Base-by-base conservation (phyloP, 1,140 invertebrate species). In the Battus philenor region DNA sequence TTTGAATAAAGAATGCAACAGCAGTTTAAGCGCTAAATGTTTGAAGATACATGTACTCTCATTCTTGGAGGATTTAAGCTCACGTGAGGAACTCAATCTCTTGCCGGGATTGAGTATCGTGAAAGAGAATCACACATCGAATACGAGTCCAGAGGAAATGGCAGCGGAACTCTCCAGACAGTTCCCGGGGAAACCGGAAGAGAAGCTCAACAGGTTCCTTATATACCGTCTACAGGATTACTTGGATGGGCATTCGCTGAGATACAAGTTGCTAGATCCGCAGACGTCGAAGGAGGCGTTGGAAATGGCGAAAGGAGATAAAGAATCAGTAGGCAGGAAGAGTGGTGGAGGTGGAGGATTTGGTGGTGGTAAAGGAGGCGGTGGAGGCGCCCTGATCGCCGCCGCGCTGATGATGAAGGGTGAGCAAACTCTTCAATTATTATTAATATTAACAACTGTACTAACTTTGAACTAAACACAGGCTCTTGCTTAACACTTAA, bases 31-130 rank as follows among this genome's bases (percentile, higher is more conserved):
- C 77, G 86, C 90, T 9, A 92, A 92, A 60, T 95, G 93, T 66
- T 73, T 94, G 1, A 94, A 94, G 68, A 81, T 95, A 20, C 93
- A 93, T 52, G 89, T 93, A 16, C 88, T 93, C 0, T 91, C 90
- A 1, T 91, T 94, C 64, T 85, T 94, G 41, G 93, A 94, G 60
- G 90, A 90, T 43, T 59, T 94, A 2, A 77, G 71, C 49, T 76
- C 78, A 59, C 67, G 68, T 29, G 75, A 82, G 50, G 81, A 85
- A 50, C 63, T 85, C 0, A 49, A 55, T 20, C 61, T 85, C 1
- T 52, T 93, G 3, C 92, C 93, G 0, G 92, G 92, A 33, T 84
- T 94, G 1, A 91, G 90, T 15, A 88, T 94, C 6, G 88, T 94
- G 7, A 91, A 90, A 45, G 92, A 94, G 70, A 88, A 87, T 17